A percentile compares a stretch with the other conserved stretches of the same genome.
phyloP scores from a whole-genome alignment of 2,888 invertebrate species.

The Eupithecia centaureata region DNA sequence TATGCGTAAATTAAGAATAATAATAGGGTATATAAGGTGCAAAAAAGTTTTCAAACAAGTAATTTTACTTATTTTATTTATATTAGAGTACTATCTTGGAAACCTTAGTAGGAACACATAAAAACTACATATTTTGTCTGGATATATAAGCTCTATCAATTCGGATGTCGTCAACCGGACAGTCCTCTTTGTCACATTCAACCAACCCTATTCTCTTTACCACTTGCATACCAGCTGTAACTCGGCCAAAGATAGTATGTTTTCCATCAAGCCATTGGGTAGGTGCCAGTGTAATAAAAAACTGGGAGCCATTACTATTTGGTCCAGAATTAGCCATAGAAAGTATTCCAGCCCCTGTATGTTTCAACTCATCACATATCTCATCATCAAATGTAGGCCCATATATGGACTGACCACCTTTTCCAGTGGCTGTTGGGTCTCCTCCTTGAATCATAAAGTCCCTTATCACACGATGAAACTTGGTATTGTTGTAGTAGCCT shows the following conservation, averaged over 20 bases:
- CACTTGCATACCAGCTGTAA: constrained; percentile 94
- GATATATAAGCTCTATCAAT: constrained; percentile 83
- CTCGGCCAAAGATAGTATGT: constrained; percentile 97
- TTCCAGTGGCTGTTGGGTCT: constrained; percentile 98
- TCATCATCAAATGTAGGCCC: constrained; percentile 98
- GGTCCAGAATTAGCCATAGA: constrained; percentile 99
- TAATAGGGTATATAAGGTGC: too few species aligned
- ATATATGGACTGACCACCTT: constrained; percentile 98
- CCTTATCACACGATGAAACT: constrained; percentile 97
- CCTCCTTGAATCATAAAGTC: constrained; percentile 98
- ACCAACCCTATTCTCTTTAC: constrained; percentile 96
- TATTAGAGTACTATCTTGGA: background rate
- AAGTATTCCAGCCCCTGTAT: constrained; percentile 94
- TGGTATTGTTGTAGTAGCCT: constrained; percentile 98
- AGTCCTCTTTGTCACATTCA: constrained; percentile 96
- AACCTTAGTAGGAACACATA: background rate
- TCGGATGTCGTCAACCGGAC: constrained; percentile 94
- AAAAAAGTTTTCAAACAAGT: background rate
- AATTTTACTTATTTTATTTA: background rate
- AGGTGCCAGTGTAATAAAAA: constrained; percentile 98
- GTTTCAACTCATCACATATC: constrained; percentile 96
- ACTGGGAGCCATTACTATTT: constrained; percentile 98
- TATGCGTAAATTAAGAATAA: too few species aligned
- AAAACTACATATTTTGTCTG: constrained; percentile 13
- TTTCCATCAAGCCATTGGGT: constrained; percentile 99